Evolutionary conservation across 2,113 vertebrate genomes (phyloP).

Genomic region (Oceanodroma tethys): DNA sequence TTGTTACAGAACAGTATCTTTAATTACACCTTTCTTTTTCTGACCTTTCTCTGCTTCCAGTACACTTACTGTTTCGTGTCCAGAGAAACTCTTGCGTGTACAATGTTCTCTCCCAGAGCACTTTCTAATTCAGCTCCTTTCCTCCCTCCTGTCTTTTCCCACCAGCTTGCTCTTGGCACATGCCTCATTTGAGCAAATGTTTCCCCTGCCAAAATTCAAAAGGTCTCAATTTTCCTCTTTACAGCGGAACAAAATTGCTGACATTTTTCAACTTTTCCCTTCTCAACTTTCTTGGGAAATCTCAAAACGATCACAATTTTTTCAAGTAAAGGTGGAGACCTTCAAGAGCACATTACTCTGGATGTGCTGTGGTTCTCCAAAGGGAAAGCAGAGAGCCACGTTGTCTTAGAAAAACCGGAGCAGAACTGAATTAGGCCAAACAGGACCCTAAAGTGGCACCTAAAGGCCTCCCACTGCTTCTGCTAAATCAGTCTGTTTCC

Average conservation of each 20-base stretch:
- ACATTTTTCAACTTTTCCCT: background rate
- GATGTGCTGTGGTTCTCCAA: background rate
- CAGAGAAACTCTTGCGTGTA: background rate
- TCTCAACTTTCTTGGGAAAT: background rate
- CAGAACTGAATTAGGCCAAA: background rate
- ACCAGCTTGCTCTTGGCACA: constrained; percentile 6
- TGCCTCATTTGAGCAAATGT: background rate
- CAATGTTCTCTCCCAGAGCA: background rate
- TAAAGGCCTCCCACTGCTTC: background rate
- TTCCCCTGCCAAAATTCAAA: background rate
- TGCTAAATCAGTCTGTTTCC: background rate
- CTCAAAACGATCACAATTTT: background rate
- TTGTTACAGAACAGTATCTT: background rate
- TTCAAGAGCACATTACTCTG: background rate
- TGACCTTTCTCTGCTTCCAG: background rate
- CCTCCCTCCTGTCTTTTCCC: background rate
- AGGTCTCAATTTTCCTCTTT: background rate
- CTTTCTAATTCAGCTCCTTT: background rate
- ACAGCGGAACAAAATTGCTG: background rate
- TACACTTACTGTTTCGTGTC: background rate
- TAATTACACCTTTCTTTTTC: background rate
- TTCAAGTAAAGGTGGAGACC: background rate
- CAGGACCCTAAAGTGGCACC: background rate
- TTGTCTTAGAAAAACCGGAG: background rate
- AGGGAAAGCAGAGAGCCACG: background rate